Evolutionary conservation across 2,888 invertebrate species (phyloP), one percentile per base, ranked within the genome.

Genomic region (Phengaris arion): DNA sequence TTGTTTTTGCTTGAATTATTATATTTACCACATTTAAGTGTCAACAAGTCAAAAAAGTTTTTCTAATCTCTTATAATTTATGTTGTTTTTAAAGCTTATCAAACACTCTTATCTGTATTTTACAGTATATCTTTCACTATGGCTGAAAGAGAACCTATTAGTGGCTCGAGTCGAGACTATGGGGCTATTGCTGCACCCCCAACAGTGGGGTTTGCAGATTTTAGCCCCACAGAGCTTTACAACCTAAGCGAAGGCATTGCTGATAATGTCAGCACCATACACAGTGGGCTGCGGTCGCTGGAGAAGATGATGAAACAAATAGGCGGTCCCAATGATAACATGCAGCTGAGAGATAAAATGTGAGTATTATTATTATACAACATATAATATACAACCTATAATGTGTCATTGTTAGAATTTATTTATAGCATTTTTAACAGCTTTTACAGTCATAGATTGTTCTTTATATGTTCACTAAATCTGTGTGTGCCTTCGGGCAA

Each of bases 211-310:
- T 96, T 96, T 79, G 94, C 95, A 9, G 96, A 95, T 78, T 96
- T 96, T 85, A 96, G 96, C 82, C 96, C 96, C 4, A 95, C 96
- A 2, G 97, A 97, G 87, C 94, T 97, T 79, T 96, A 96, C 86
- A 96, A 95, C 84, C 90, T 97, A 72, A 96, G 96, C 84, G 97
- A 97, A 86, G 96, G 96, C 83, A 96, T 98, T 77, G 97, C 96
- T 0, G 96, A 97, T 76, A 97, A 97, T 87, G 96, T 98, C 75
- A 96, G 96, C 84, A 95, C 96, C 0, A 96, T 98, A 74, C 96
- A 96, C 84, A 95, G 95, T 69, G 96, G 96, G 79, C 95, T 96
- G 85, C 95, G 95, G 81, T 94, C 94, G 6, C 87, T 98, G 80
- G 97, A 97, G 85, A 96, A 95, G 85, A 95, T 96, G 81, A 90